Conservation (phyloP, 2,113 vertebrate species). For the Hoplias malabaricus region DNA sequence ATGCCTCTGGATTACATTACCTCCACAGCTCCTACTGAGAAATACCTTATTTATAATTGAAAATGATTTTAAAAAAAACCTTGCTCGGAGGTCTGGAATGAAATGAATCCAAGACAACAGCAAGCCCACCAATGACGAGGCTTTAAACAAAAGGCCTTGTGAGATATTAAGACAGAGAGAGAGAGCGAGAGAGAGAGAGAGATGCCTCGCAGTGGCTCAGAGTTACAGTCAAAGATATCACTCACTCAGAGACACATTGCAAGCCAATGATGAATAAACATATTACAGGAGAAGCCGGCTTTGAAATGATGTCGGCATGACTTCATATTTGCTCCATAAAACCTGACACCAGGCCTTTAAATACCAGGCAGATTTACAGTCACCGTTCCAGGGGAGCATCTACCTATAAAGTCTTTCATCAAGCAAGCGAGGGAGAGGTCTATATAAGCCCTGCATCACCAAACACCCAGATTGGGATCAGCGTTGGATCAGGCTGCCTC, state of each 20-base stretch:
- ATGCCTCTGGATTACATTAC: too few relatives aligned
- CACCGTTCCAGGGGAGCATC: constrained; percentile 37
- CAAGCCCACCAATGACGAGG: background rate
- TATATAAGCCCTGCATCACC: constrained; percentile 1
- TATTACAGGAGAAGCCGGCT: constrained; percentile 58
- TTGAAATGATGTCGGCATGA: constrained; percentile 61
- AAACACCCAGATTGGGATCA: constrained; percentile 23
- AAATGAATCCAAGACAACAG: background rate
- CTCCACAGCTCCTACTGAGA: too few relatives aligned
- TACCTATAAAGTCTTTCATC: constrained; percentile 25
- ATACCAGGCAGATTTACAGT: constrained; percentile 58
- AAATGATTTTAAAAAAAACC: background rate
- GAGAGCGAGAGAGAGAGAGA: too few relatives aligned
- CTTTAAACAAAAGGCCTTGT: constrained; percentile 12
- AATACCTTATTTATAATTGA: too few relatives aligned
- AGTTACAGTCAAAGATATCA: constrained; percentile 55
- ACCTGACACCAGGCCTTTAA: constrained; percentile 64
- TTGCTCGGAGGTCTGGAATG: background rate
- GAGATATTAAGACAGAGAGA: constrained; percentile 58
- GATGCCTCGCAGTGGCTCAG: constrained; percentile 26
- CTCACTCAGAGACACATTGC: constrained; percentile 48
- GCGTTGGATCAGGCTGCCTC: background rate
- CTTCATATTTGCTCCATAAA: constrained; percentile 67
- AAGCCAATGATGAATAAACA: constrained; percentile 64
- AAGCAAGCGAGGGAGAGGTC: background rate